Conservation (phyloP, 1,140 invertebrate genomes). For the Drosophila elegans region DNA sequence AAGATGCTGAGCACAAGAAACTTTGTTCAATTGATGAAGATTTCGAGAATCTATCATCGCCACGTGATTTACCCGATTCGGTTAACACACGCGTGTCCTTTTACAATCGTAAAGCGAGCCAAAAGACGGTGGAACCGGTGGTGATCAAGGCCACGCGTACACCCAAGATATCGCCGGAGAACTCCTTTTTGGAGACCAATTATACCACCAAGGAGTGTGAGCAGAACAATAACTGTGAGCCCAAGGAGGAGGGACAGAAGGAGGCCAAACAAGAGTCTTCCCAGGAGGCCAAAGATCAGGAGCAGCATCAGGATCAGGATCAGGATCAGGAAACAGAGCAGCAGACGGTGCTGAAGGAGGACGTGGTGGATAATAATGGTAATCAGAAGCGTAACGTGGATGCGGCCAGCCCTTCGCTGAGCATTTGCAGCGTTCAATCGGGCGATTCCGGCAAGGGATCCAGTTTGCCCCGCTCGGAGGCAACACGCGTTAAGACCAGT, state of each 20-base stretch:
- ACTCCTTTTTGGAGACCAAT: slow-evolving; percentile 80
- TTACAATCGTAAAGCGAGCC: slow-evolving; percentile 59
- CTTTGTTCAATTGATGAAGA: slow-evolving; percentile 82
- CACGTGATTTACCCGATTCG: slow-evolving; percentile 77
- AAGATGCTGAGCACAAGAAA: slow-evolving; percentile 78
- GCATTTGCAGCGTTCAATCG: slow-evolving; percentile 81
- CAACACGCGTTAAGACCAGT: slow-evolving; percentile 65
- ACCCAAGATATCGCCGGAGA: slow-evolving; percentile 84
- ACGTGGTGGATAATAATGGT: slow-evolving; percentile 41
- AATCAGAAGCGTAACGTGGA: slow-evolving; percentile 78
- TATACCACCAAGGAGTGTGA: slow-evolving; percentile 69
- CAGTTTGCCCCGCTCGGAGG: slow-evolving; percentile 80
- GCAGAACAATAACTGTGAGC: slow-evolving; percentile 76
- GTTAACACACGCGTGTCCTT: slow-evolving; percentile 64
- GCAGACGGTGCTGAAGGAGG: slow-evolving; percentile 15
- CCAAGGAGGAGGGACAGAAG: slow-evolving; percentile 28
- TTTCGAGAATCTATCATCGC: slow-evolving; percentile 77
- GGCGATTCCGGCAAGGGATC: slow-evolving; percentile 84
- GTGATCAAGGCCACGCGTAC: slow-evolving; percentile 78
- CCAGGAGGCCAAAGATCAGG: neutral
- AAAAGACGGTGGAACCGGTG: slow-evolving; percentile 72
- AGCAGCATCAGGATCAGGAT: neutral
- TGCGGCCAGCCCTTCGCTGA: slow-evolving; percentile 79
- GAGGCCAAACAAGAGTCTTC: slow-evolving; percentile 1
- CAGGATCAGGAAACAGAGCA: neutral